Conservation (phyloP, 2,888 invertebrate species). For the Busseola fusca region DNA sequence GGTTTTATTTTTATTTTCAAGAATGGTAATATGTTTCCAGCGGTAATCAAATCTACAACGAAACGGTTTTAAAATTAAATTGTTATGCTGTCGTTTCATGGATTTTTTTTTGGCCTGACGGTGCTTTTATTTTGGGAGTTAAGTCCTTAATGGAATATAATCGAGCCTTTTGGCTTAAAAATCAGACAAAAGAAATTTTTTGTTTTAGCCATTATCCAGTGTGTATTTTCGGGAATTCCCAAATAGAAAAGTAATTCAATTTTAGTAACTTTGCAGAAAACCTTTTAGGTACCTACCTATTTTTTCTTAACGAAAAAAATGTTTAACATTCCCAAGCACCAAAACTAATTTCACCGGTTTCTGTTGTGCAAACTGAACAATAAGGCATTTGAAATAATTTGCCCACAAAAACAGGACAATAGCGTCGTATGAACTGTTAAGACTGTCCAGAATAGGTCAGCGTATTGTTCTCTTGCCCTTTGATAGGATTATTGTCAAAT, state of each 20-base stretch:
- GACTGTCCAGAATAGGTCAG: slow-evolving; percentile 57
- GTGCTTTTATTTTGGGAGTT: background rate
- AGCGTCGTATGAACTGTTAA: slow-evolving; percentile 47
- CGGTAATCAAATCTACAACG: slow-evolving; percentile 31
- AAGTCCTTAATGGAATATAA: background rate
- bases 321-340: background rate
- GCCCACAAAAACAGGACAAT: slow-evolving; percentile 48
- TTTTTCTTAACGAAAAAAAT: background rate
- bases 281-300: background rate
- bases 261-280: background rate
- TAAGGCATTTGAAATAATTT: slow-evolving; percentile 38
- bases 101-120: background rate
- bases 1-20: slow-evolving; percentile 44
- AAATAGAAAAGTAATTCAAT: background rate
- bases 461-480: slow-evolving; percentile 61
- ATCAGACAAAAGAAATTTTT: background rate
- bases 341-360: background rate
- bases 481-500: slow-evolving; percentile 64
- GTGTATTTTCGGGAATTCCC: background rate
- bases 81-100: slow-evolving; percentile 5
- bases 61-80: slow-evolving; percentile 40
- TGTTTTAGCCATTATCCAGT: background rate
- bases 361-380: slow-evolving; percentile 20
- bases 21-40: slow-evolving; percentile 28
- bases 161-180: background rate